phyloP scores from a whole-genome alignment of 1,140 invertebrate species.

The Cephus cinctus region DNA sequence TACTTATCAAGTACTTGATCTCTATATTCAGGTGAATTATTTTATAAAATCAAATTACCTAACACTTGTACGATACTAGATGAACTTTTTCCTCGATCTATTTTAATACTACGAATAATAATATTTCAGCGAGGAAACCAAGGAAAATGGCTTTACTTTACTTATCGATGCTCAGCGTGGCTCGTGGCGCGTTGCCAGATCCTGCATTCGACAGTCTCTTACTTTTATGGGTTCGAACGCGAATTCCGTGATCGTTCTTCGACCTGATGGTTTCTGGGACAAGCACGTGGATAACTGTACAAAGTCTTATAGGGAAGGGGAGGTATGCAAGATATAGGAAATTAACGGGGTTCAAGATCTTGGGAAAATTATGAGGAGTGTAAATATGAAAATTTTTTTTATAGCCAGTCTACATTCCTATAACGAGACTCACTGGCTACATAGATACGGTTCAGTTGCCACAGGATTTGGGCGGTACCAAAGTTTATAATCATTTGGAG shows the following conservation, averaged over 20 bases:
- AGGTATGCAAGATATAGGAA: constrained; percentile 51
- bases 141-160: constrained; percentile 59
- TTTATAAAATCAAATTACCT: constrained; percentile 3
- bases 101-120: not conserved
- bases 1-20: constrained; percentile 61
- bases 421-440: constrained; percentile 68
- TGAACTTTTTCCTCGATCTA: not conserved
- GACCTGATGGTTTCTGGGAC: constrained; percentile 74
- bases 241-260: constrained; percentile 62
- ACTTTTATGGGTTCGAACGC: constrained; percentile 55
- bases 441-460: constrained; percentile 74
- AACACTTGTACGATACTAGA: not conserved
- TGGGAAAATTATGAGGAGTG: not conserved
- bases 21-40: constrained; percentile 62
- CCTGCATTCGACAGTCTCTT: constrained; percentile 61
- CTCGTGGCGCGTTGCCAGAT: constrained; percentile 63
- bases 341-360: constrained; percentile 3
- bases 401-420: constrained; percentile 65
- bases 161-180: constrained; percentile 66
- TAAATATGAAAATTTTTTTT: constrained; percentile 28
- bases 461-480: constrained; percentile 75
- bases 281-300: constrained; percentile 71
- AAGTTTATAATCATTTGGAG: constrained; percentile 74
- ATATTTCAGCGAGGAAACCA: constrained; percentile 49
- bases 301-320: constrained; percentile 63